Percentiles rank a stretch among this genome's conserved stretches.
These are phyloP conservation scores for Petrocephalus schoutedeni DNA, from an alignment of 2,797 vertebrate genomes.

Conservation along the genomic window DNA sequence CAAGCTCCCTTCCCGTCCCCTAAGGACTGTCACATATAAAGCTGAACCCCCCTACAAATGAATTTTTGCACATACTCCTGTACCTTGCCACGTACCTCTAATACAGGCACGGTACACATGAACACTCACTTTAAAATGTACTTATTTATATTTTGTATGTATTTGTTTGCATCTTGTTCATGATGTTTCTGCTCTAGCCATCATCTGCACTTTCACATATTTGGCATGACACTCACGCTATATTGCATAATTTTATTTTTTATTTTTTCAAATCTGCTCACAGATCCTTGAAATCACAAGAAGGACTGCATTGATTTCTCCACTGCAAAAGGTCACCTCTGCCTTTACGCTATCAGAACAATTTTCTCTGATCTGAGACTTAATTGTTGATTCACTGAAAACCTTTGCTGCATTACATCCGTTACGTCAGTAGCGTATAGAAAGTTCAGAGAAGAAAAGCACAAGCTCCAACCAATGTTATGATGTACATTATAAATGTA, in stretches of 20 bases:
- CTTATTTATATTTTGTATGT: neutral
- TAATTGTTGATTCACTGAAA: neutral
- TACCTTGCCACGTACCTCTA: neutral
- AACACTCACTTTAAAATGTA: neutral
- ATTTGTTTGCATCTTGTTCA: neutral
- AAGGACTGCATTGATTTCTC: neutral
- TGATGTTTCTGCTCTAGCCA: neutral
- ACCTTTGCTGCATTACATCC: neutral
- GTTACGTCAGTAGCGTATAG: neutral
- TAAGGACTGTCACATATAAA: neutral
- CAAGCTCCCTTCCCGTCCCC: neutral
- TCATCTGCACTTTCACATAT: neutral
- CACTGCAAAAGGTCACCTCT: neutral
- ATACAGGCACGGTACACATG: neutral
- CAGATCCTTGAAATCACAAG: neutral
- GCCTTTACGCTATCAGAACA: neutral
- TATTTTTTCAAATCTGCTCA: neutral
- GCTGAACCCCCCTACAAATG: neutral
- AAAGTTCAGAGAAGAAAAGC: neutral
- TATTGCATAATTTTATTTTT: neutral
- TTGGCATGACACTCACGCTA: neutral
- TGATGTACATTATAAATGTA: neutral
- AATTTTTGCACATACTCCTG: neutral
- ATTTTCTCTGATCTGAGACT: neutral
- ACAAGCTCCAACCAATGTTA: neutral